Conservation (phyloP, 2,888 invertebrate genomes). For the Ochropleura plecta region DNA sequence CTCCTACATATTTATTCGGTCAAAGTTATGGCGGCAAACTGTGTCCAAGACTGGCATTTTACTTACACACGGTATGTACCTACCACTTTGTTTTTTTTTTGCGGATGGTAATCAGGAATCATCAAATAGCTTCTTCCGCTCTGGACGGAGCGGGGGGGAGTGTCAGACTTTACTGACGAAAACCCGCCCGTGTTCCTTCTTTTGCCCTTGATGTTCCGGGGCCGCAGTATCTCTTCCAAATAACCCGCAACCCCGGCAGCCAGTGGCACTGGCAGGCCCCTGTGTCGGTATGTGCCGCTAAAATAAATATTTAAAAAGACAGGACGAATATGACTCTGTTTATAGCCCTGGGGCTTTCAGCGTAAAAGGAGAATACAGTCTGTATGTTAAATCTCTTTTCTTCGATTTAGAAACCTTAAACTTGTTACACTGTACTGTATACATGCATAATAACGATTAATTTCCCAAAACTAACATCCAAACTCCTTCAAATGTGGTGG, state of each 20-base stretch:
- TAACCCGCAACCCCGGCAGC: no score
- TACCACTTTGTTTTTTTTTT: no score
- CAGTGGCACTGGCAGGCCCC: no score
- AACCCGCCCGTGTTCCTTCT: no score
- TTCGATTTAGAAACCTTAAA: not conserved
- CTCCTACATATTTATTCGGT: slow-evolving; percentile 95
- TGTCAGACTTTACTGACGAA: no score
- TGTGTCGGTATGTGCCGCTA: not conserved
- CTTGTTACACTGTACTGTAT: not conserved
- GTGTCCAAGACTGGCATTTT: slow-evolving; percentile 89
- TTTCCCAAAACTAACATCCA: not conserved
- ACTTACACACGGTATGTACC: slow-evolving; percentile 81
- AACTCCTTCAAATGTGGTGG: not conserved
- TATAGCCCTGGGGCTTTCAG: not conserved
- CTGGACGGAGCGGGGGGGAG: no score
- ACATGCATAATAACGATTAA: not conserved
- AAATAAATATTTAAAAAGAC: not conserved
- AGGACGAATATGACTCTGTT: not conserved
- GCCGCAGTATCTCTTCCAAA: no score
- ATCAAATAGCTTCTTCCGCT: no score
- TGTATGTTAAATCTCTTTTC: not conserved
- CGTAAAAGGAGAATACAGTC: no score
- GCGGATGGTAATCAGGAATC: no score
- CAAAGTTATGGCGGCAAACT: slow-evolving; percentile 98
- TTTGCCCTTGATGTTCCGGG: no score